These are phyloP conservation scores for Oophaga pumilio DNA, from an alignment of 2,113 vertebrate species.

Conservation along the genomic window DNA sequence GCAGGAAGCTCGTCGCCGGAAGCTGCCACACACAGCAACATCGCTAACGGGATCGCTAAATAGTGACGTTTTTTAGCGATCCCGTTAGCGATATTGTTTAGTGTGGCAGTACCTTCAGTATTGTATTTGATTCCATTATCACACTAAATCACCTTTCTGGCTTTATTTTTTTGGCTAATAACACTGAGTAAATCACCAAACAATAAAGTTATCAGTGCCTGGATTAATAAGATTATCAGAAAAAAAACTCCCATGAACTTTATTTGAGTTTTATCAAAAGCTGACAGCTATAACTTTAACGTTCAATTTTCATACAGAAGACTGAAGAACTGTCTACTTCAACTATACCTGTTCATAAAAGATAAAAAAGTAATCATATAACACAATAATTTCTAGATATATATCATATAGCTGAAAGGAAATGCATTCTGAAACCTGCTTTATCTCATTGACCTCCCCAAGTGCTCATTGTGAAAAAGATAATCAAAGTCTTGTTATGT, in stretches of 20 bases:
- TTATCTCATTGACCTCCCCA: neutral
- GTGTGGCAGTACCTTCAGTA: no score
- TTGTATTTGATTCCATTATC: neutral
- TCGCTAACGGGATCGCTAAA: no score
- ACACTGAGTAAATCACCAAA: neutral
- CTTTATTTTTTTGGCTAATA: neutral
- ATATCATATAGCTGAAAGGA: neutral
- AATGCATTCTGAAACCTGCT: neutral
- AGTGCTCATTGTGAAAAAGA: neutral
- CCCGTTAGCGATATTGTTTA: no score
- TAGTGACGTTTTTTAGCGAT: no score
- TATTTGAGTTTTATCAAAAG: neutral
- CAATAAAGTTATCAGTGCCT: neutral
- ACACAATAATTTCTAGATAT: neutral
- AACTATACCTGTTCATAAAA: neutral
- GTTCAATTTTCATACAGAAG: neutral
- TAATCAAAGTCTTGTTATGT: neutral
- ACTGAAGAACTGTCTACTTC: neutral
- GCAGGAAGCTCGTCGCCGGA: no score
- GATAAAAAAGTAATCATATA: conserved; percentile 16
- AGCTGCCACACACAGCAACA: no score
- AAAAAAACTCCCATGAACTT: neutral
- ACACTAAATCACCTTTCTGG: neutral
- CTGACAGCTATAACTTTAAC: neutral
- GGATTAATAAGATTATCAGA: neutral